Percentiles rank a stretch among this genome's conserved stretches.
These are phyloP conservation scores for Marasmarcha lunaedactyla DNA, from an alignment of 2,888 invertebrate genomes.

Conservation along the genomic window DNA sequence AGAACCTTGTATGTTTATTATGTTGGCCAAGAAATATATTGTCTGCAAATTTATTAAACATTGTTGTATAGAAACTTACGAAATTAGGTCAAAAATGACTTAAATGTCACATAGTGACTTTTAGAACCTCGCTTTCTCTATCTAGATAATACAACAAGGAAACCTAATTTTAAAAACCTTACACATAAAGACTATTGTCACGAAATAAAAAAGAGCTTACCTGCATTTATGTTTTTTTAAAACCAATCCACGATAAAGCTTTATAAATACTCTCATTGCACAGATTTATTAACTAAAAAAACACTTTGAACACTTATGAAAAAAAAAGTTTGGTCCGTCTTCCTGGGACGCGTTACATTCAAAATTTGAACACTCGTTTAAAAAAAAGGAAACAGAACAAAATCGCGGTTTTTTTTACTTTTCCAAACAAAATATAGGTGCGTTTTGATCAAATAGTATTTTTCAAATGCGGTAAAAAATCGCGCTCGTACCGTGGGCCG, in stretches of 20 bases:
- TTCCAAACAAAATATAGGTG: constrained; percentile 47
- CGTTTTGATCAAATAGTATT: constrained; percentile 66
- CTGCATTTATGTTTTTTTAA: constrained; percentile 7
- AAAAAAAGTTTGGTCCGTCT: no score
- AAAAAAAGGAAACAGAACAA: no score
- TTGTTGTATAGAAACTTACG: no score
- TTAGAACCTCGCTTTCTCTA: constrained; percentile 33
- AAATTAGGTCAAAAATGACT: constrained; percentile 6
- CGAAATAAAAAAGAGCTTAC: constrained; percentile 4
- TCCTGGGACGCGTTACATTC: constrained; percentile 19
- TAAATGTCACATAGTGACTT: constrained; percentile 28
- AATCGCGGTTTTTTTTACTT: constrained; percentile 6
- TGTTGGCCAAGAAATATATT: no score
- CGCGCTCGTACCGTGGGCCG: constrained; percentile 42
- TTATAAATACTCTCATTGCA: constrained; percentile 5
- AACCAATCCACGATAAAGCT: neutral
- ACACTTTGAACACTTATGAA: no score
- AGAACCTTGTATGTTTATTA: no score
- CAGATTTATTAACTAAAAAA: neutral
- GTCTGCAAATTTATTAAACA: no score
- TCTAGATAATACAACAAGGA: constrained; percentile 17
- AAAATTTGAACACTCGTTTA: constrained; percentile 15
- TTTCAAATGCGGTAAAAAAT: constrained; percentile 68
- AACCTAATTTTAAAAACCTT: constrained; percentile 7
- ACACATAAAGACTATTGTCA: neutral